phyloP scores from a whole-genome alignment of 2,113 vertebrate genomes.

The Rousettus leschenaultii region DNA sequence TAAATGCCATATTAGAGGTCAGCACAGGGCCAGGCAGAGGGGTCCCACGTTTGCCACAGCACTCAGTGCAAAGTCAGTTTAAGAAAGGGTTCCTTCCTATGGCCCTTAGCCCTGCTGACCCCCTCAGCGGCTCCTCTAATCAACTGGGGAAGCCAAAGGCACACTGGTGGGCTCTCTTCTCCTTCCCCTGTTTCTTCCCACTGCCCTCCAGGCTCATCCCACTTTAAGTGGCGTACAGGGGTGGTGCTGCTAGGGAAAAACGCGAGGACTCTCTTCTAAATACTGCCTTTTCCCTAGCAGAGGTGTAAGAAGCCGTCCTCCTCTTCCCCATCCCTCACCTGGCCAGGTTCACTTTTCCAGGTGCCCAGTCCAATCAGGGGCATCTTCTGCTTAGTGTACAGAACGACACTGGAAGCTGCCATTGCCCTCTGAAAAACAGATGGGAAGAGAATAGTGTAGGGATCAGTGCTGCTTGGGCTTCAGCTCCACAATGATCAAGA shows the following conservation, averaged over 20 bases:
- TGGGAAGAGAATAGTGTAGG: not conserved
- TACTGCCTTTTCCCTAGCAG: not conserved
- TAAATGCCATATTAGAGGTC: not conserved
- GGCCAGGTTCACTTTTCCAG: constrained; percentile 95
- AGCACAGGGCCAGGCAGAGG: not conserved
- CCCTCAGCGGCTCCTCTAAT: not conserved
- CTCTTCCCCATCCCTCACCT: constrained; percentile 81
- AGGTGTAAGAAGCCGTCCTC: not conserved
- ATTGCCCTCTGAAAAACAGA: constrained; percentile 79
- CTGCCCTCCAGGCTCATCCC: not conserved
- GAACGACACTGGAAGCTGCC: constrained; percentile 82
- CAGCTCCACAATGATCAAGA: not conserved
- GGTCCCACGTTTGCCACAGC: not conserved
- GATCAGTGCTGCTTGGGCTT: not conserved
- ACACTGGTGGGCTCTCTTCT: not conserved
- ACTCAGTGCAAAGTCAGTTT: not conserved
- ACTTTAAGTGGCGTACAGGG: not conserved
- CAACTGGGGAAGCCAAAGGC: not conserved
- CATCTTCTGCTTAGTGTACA: constrained; percentile 94
- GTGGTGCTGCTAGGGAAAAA: not conserved
- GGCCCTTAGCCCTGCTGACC: not conserved
- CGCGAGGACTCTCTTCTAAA: not conserved
- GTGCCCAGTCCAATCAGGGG: constrained; percentile 95
- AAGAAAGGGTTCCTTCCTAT: not conserved
- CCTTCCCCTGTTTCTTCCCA: not conserved